Base-by-base conservation (phyloP, 2,113 vertebrate genomes). In the Proterorhinus semilunaris region DNA sequence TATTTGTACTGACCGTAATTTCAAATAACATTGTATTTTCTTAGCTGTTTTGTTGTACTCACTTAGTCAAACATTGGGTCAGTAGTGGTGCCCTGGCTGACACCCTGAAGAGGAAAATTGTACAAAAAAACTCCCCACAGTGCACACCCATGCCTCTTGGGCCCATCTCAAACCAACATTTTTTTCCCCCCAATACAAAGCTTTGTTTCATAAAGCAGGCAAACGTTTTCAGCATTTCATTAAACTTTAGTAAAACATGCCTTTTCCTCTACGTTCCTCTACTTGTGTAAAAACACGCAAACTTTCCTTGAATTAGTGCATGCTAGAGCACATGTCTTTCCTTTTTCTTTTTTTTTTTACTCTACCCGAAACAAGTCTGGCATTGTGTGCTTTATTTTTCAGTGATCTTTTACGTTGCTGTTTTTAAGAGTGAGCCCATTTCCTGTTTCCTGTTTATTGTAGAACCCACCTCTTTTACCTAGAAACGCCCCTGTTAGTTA, bases 361-460 rank as follows among this genome's bases (percentile, higher is more conserved):
- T 71, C 63, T 69, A 3, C 2, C 42, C 62, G 44, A 27, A 80
- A 86, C 80, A 86, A 75, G 66, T 63, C 71, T 17, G 48, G 70
- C 84, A 86, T 59, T 88, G 81, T 80, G 64, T 44, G 51, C 69
- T 70, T 83, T 85, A 82, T 81, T 78, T 72, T 73, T 49, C 63
- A 48, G 57, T 44, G 68, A 42, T 67, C 80, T 62, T 83, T 74
- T 74, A 75, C 82, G 74, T 80, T 70, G 75, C 71, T 57, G 64
- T 4, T 63, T 75, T 83, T 64, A 79, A 36, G 27, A 36, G 77
- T 17, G 66, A 66, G 66, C 62, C 73, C 61, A 87, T 88, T 90
- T 91, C 84, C 89, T 86, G 83, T 71, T 65, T 89, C 81, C 85
- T 89, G 84, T 86, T 89, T 58, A 58, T 58, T 58, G 55, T 58